Evolutionary conservation across 1,140 invertebrate species (phyloP), one percentile per base, ranked within the genome.

Genomic region (Trichomalopsis sarcophagae): DNA sequence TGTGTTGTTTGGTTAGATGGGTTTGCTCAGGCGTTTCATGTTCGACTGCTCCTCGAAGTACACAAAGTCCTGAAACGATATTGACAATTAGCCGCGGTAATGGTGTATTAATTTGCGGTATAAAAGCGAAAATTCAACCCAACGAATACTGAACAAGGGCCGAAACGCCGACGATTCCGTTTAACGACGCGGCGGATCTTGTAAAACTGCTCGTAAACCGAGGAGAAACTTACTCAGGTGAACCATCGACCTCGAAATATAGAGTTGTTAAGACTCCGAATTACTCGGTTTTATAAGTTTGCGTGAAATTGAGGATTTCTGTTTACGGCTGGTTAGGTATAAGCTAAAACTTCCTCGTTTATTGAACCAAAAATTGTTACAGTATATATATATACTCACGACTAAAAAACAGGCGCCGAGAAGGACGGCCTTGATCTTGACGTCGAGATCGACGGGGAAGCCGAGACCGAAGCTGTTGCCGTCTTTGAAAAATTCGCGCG

Each of bases 391-490:
- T 82, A 84, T 86, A 94, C 95, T 95, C 92, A 96, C 96, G 90
- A 96, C 95, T n/a, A 96, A 91, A 89, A 96, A 94, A 87, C 94
- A 95, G 13, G 97, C 96, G 44, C 96, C 97, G 3, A 98, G 91
- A 83, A 97, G 92, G 9, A 96, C 95, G 1, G 97, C 97, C 90
- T 98, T 98, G 90, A 97, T 96, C 87, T 95, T 95, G 11, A 97
- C 96, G 89, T 97, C 96, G 84, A 98, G 92, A 90, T 97, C 96
- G 89, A 96, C 93, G 2, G 97, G 97, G 91, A 98, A 97, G 6
- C 94, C 94, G 23, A 98, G 95, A 71, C 96, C 96, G 91, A 97
- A 97, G 88, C 96, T 95, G 90, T 97, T 96, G 0, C 96, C 93
- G 92, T 97, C 96, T 0, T 96, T 97, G 88, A 97, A 96, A 3